These are phyloP conservation scores for Calidris pygmaea DNA, from an alignment of 2,113 vertebrate species.

Conservation along the genomic window DNA sequence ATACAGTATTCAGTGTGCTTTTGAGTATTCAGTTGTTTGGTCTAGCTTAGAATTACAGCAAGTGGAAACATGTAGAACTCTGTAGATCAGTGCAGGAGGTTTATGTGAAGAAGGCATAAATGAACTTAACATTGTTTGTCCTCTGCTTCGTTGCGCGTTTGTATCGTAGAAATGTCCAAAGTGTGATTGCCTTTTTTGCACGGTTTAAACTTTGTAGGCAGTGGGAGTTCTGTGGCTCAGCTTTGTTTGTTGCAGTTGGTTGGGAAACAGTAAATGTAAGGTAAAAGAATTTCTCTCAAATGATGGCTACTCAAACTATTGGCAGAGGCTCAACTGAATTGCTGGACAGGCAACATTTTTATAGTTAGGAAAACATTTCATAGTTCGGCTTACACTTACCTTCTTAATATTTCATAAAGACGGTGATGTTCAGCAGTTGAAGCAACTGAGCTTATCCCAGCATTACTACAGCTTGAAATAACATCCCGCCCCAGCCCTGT, in stretches of 20 bases:
- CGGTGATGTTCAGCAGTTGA: not conserved
- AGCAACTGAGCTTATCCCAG: not conserved
- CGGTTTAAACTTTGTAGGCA: not conserved
- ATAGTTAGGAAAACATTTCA: not conserved
- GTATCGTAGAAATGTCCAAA: not conserved
- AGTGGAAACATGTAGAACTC: not conserved
- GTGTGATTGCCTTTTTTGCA: not conserved
- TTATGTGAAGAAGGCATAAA: not conserved
- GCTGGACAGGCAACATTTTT: not conserved
- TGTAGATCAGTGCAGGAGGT: not conserved
- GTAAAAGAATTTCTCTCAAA: not conserved
- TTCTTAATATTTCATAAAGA: not conserved
- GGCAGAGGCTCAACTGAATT: not conserved
- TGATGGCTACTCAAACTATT: accelerated
- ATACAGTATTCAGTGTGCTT: accelerated
- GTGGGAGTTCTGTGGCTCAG: not conserved
- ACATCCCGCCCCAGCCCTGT: not conserved
- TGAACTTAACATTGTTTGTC: not conserved
- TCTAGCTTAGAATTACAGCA: not conserved
- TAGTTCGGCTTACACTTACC: not conserved
- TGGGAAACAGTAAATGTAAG: not conserved
- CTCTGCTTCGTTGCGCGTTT: not conserved
- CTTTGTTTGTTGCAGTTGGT: not conserved
- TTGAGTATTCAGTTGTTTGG: not conserved
- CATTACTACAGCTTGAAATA: accelerated